These are phyloP conservation scores for Pseudorhombus dupliciocellatus DNA, from an alignment of 2,113 vertebrate genomes.

Conservation along the genomic window DNA sequence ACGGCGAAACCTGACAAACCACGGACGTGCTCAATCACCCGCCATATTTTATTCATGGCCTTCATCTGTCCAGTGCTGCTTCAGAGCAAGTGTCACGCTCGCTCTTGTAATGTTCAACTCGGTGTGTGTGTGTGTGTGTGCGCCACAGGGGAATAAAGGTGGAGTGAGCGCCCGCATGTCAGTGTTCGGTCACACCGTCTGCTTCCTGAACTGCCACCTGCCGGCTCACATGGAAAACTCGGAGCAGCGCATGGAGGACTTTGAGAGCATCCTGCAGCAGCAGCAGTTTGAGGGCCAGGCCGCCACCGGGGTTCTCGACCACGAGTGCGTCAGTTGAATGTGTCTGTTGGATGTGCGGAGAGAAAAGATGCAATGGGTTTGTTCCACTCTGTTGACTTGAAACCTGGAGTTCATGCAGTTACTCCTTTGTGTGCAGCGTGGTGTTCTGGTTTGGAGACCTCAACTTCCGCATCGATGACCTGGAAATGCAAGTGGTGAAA, in stretches of 20 bases:
- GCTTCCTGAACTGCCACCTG: constrained; percentile 98
- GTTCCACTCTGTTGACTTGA: background rate
- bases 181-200: constrained; percentile 93
- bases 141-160: constrained; percentile 94
- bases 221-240: constrained; percentile 97
- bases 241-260: constrained; percentile 95
- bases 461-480: constrained; percentile 95
- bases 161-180: constrained; percentile 91
- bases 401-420: background rate
- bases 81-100: background rate
- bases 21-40: background rate
- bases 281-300: constrained; percentile 93
- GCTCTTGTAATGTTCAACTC: background rate
- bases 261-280: constrained; percentile 96
- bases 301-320: constrained; percentile 92
- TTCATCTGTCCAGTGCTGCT: background rate
- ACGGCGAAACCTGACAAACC: background rate
- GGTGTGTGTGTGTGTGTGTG: background rate
- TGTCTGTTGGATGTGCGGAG: background rate
- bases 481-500: constrained; percentile 94
- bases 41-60: constrained; percentile 2
- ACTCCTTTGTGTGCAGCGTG: constrained; percentile 79
- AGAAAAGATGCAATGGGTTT: background rate
- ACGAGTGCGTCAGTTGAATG: constrained; percentile 84
- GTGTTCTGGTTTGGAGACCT: constrained; percentile 99